Conservation (phyloP, 2,888 invertebrate species). For the Agrochola lota region DNA sequence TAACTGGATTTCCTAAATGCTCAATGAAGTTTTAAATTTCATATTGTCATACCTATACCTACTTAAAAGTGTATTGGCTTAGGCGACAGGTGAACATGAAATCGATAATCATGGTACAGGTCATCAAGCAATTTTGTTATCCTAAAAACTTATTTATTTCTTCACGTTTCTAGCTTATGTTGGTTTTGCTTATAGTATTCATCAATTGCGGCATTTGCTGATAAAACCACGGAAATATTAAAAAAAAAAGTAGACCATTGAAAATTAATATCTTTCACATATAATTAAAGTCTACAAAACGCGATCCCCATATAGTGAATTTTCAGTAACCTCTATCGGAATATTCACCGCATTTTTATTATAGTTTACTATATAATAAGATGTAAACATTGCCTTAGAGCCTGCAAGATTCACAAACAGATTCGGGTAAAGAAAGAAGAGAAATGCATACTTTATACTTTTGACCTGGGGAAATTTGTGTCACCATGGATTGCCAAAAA, state of each 20-base stretch:
- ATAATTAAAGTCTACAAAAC: too few relatives aligned
- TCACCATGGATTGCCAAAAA: not conserved
- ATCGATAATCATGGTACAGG: conserved; percentile 16
- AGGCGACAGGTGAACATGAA: not conserved
- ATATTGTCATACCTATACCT: not conserved
- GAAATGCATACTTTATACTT: not conserved
- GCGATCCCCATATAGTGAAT: not conserved
- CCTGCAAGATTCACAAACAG: not conserved
- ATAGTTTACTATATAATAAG: not conserved
- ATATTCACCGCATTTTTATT: not conserved
- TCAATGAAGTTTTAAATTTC: not conserved
- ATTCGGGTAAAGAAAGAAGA: not conserved
- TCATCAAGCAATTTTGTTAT: conserved; percentile 30
- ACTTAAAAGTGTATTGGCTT: conserved; percentile 21
- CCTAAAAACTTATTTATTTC: conserved; percentile 23
- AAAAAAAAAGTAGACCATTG: not conserved
- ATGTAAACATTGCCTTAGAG: not conserved
- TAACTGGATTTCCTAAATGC: too few relatives aligned
- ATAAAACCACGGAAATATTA: not conserved
- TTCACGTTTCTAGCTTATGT: not conserved
- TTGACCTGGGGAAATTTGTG: too few relatives aligned
- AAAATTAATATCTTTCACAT: not conserved
- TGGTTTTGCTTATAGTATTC: not conserved
- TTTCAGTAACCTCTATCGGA: not conserved
- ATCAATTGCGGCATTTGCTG: not conserved